Evolutionary conservation across 1,140 invertebrate genomes (phyloP).

Genomic region (Scaptomyza pallida): DNA sequence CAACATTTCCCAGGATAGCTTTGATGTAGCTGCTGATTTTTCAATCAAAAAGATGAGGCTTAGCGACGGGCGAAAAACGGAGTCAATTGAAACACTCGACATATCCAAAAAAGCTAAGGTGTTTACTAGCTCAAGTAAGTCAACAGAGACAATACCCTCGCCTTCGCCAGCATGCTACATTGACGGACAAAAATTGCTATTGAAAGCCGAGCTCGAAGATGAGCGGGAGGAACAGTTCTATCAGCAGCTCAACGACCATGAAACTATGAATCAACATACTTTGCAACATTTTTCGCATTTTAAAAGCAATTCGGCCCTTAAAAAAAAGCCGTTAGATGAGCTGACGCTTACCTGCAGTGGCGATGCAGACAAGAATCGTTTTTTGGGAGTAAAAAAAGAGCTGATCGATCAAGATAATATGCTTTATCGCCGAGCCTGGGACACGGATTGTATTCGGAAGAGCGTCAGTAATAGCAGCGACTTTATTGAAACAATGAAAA

Average conservation of each 20-base stretch:
- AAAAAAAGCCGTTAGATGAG: conserved; percentile 75
- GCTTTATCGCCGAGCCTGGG: neutral
- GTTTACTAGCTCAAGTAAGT: conserved; percentile 56
- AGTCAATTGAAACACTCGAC: neutral
- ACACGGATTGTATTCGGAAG: conserved; percentile 16
- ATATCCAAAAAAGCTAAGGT: conserved; percentile 63
- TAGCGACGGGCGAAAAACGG: neutral
- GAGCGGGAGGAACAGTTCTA: conserved; percentile 13
- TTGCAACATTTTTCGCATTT: conserved; percentile 40
- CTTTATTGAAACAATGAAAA: no score
- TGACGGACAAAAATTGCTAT: conserved; percentile 25
- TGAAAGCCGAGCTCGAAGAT: conserved; percentile 55
- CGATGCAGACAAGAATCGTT: conserved; percentile 66
- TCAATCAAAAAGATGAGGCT: conserved; percentile 80
- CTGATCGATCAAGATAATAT: conserved; percentile 55
- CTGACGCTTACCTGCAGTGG: conserved; percentile 42
- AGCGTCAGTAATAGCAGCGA: conserved; percentile 27
- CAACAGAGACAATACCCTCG: conserved; percentile 79
- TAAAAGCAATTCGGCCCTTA: conserved; percentile 44
- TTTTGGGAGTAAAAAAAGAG: conserved; percentile 71
- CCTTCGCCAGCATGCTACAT: conserved; percentile 76
- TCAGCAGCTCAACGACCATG: neutral
- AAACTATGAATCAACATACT: neutral
- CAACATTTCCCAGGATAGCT: conserved; percentile 85
- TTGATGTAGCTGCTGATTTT: conserved; percentile 84